Conservation (phyloP, 2,113 vertebrate genomes). For the Callipepla squamata region DNA sequence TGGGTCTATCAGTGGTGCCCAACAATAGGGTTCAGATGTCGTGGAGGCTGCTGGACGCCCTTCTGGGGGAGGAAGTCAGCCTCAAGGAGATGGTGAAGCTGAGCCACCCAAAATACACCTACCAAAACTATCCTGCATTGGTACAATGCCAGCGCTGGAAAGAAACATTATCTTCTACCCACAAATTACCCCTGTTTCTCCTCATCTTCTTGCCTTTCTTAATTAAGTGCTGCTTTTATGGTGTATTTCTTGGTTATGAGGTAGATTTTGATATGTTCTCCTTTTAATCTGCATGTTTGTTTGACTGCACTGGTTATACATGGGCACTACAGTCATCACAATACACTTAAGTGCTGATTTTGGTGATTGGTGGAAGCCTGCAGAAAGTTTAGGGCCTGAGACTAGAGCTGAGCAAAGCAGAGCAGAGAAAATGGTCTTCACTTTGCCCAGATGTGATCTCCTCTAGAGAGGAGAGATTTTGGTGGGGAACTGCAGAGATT, state of each 20-base stretch:
- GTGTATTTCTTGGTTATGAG: background rate
- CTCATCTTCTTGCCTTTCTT: background rate
- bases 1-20: background rate
- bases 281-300: background rate
- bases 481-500: background rate
- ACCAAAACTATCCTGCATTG: background rate
- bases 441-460: background rate
- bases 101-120: background rate
- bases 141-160: background rate
- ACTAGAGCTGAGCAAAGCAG: background rate
- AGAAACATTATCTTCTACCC: background rate
- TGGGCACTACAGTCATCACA: accelerated
- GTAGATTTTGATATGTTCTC: background rate
- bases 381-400: background rate
- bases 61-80: background rate
- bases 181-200: background rate
- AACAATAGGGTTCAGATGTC: background rate
- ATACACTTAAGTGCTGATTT: background rate
- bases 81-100: background rate
- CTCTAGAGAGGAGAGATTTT: background rate
- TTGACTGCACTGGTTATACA: background rate
- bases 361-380: background rate
- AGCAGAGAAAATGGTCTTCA: background rate
- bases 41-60: background rate
- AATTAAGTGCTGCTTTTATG: background rate